These are phyloP conservation scores for Cynaeus angustus DNA, from an alignment of 2,888 invertebrate species.

Conservation along the genomic window DNA sequence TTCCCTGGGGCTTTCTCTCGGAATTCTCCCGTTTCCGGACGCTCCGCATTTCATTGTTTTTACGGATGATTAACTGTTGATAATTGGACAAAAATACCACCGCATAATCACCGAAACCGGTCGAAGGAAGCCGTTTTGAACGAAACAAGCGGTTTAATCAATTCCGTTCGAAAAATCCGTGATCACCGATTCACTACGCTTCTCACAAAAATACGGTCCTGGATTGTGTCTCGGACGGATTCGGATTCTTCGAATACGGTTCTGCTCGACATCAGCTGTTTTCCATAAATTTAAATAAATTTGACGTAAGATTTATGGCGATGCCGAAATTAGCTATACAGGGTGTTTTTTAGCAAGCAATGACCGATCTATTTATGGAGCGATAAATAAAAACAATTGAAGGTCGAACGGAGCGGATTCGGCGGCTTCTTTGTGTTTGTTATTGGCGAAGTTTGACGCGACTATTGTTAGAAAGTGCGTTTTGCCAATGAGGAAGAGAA, in stretches of 20 bases:
- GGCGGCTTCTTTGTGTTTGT: slow-evolving; percentile 10
- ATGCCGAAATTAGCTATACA: slow-evolving; percentile 19
- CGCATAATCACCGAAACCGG: slow-evolving; percentile 20
- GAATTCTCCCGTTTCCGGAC: slow-evolving; percentile 30
- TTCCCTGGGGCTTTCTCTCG: slow-evolving; percentile 22
- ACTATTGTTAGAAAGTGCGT: background rate
- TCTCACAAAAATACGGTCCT: background rate
- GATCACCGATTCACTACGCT: slow-evolving; percentile 6
- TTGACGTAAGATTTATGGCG: slow-evolving; percentile 13
- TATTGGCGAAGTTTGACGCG: background rate
- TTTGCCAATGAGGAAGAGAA: no score
- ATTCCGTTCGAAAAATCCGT: slow-evolving; percentile 17
- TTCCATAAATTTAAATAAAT: slow-evolving; percentile 17
- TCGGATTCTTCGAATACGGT: background rate
- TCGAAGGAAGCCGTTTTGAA: slow-evolving; percentile 16
- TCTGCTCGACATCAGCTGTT: slow-evolving; percentile 11
- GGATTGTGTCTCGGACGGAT: background rate
- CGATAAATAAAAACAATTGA: slow-evolving; percentile 20
- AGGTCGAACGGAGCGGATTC: slow-evolving; percentile 1
- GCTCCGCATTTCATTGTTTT: slow-evolving; percentile 23
- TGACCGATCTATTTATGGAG: slow-evolving; percentile 20
- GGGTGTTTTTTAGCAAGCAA: slow-evolving; percentile 12
- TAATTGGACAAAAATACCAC: slow-evolving; percentile 21
- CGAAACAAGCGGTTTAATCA: slow-evolving; percentile 13
- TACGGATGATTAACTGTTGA: slow-evolving; percentile 29